Conservation (phyloP, 2,797 vertebrate species). For the Pteropus rufus region DNA sequence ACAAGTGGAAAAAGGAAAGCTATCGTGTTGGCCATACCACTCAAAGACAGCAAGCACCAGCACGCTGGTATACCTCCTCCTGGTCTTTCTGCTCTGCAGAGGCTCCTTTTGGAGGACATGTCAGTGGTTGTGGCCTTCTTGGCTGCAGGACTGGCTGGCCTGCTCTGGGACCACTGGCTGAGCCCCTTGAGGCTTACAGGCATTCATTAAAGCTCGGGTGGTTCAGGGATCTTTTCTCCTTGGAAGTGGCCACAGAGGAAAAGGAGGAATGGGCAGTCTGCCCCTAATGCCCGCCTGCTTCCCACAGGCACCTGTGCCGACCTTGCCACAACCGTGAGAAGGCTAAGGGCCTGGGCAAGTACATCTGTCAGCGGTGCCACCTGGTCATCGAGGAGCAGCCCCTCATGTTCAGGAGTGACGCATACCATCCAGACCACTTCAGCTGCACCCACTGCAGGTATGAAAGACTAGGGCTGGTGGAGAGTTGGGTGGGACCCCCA, state of each 20-base stretch:
- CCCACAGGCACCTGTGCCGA: conserved; percentile 83
- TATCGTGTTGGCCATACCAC: rapidly evolving
- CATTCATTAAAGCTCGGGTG: neutral
- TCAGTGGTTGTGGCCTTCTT: too few relatives aligned
- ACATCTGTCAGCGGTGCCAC: conserved; percentile 85
- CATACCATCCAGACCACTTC: conserved; percentile 86
- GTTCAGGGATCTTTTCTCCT: neutral
- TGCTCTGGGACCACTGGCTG: neutral
- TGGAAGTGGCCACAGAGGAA: neutral
- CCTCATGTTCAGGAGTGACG: conserved; percentile 84
- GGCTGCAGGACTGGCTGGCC: neutral
- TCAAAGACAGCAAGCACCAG: rapidly evolving
- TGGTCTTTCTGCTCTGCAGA: neutral
- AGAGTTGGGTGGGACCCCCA: too few relatives aligned
- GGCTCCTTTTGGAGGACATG: neutral
- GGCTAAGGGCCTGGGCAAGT: conserved; percentile 85
- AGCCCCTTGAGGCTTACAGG: neutral
- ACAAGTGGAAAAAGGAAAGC: neutral
- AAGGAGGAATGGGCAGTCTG: neutral
- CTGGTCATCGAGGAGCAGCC: conserved; percentile 85
- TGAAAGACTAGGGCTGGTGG: neutral
- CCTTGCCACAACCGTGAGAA: conserved; percentile 86
- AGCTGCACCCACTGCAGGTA: conserved; percentile 86
- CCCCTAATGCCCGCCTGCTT: neutral
- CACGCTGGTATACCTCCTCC: rapidly evolving